A percentile compares a stretch with the other conserved stretches of the same genome.
Conservation (phyloP, 2,888 invertebrate genomes). For the Cantharis lateralis region DNA sequence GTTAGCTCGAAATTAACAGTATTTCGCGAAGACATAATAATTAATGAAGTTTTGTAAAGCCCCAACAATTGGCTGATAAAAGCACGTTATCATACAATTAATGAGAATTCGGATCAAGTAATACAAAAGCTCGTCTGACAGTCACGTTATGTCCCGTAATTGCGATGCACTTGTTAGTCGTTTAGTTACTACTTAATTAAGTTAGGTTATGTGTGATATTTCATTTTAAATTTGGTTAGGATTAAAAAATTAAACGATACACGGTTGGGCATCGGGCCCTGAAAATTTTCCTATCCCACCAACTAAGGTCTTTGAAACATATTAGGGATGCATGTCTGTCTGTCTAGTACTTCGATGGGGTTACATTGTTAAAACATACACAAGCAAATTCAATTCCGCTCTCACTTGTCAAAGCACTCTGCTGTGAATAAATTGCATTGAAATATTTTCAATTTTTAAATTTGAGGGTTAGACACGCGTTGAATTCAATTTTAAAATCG, state of each 20-base stretch:
- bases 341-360: conserved; percentile 46
- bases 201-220: not conserved
- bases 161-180: conserved; percentile 25
- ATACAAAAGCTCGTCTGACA: conserved; percentile 37
- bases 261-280: conserved; percentile 17
- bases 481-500: conserved; percentile 50
- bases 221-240: not conserved
- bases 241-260: conserved; percentile 1
- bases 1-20: conserved; percentile 51
- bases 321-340: conserved; percentile 48
- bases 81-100: conserved; percentile 51
- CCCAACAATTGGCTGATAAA: conserved; percentile 50
- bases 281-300: conserved; percentile 32
- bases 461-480: conserved; percentile 43
- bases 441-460: conserved; percentile 56
- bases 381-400: conserved; percentile 53
- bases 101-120: conserved; percentile 50
- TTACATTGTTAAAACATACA: conserved; percentile 51
- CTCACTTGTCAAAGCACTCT: conserved; percentile 52
- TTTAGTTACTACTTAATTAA: not conserved
- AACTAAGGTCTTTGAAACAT: conserved; percentile 38
- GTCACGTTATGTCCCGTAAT: conserved; percentile 30
- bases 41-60: conserved; percentile 52
- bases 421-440: conserved; percentile 56
- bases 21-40: conserved; percentile 51